Base-by-base conservation (phyloP, 2,888 invertebrate species). In the Argynnis bischoffii region DNA sequence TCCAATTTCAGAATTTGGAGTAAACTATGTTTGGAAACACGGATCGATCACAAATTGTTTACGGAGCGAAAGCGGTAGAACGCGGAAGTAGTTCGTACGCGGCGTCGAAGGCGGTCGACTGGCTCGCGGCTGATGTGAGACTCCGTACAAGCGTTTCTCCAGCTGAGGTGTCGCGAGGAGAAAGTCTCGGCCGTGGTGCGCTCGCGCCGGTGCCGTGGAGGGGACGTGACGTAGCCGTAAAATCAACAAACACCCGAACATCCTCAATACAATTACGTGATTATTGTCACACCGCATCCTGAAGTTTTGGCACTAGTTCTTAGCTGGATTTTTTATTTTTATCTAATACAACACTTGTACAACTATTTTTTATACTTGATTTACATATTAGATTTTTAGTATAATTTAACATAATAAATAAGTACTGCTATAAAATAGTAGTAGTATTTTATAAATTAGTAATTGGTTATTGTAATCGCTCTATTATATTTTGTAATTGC, bases 141-240 rank as follows among this genome's bases (percentile, higher is more conserved):
- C 88, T 89, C 89, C 78, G 83, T 78, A 80, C 79, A 82, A 75
- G 81, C 81, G 89, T 85, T 87, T 87, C 89, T 86, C 87, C 84
- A 79, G 80, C 78, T 77, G 85, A 84, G 89, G 88, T 89, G 90
- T 88, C 89, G 89, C 89, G 89, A 90, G 89, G 92, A 92, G 93
- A 93, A 93, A 93, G 93, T 93, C 87, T 87, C 84, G 92, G 88
- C 90, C 90, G 89, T 91, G 90, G 90, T 76, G 84, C 83, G 86
- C 84, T 79, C 78, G 86, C 85, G 82, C 81, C 85, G 88, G 88
- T 87, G 75, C 72, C 57, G 70, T 75, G 75, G 78, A 66, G 77
- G 92, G 90, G 88, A 81, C 82, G 79, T 89, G 89, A 89, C 90
- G 90, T 88, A 76, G 77, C 67, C 77, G 80, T 81, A 76, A 81